Conservation (phyloP, 2,113 vertebrate genomes). For the Corythaeola cristata region DNA sequence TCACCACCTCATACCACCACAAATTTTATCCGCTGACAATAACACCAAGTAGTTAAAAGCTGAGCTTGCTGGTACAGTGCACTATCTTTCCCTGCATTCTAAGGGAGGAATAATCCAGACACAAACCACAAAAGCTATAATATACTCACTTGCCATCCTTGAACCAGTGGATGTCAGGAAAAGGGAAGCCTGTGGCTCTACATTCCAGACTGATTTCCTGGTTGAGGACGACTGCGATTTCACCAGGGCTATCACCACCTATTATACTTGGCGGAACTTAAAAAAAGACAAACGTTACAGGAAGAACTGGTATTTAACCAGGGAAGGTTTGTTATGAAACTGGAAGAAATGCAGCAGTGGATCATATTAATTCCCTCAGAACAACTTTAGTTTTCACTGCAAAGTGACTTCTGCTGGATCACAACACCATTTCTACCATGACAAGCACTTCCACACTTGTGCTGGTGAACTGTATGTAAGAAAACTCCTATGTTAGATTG, state of each 20-base stretch:
- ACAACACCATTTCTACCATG: neutral
- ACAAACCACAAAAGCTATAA: neutral
- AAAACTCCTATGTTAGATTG: neutral
- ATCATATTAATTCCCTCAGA: neutral
- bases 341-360: neutral
- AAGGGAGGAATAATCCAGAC: neutral
- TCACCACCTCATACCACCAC: neutral
- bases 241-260: constrained; percentile 65
- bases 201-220: constrained; percentile 86
- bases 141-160: constrained; percentile 92
- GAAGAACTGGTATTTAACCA: neutral
- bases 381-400: neutral
- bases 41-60: neutral
- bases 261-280: constrained; percentile 89
- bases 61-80: neutral
- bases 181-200: constrained; percentile 85
- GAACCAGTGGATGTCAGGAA: constrained; percentile 91
- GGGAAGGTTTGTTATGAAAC: neutral
- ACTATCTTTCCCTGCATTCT: neutral
- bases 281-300: constrained; percentile 12
- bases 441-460: neutral
- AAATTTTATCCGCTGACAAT: neutral
- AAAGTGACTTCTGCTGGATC: neutral
- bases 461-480: neutral
- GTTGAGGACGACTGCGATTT: constrained; percentile 82